Base-by-base conservation (phyloP, 2,888 invertebrate species). In the Lepidochrysops patricia region DNA sequence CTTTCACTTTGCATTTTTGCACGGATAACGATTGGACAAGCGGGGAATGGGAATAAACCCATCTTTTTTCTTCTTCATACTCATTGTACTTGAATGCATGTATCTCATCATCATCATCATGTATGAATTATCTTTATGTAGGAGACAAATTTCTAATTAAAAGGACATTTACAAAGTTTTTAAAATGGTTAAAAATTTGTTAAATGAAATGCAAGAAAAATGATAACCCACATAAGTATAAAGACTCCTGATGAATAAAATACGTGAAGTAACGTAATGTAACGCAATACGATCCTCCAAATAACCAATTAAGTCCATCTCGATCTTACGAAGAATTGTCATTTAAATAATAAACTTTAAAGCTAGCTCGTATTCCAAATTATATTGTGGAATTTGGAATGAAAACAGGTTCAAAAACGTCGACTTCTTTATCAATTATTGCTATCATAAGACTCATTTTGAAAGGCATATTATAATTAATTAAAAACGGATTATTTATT, bases 281-380 rank as follows among this genome's bases (percentile, higher is more conserved):
- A 43, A 43, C 19, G 43, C 1, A 43, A 15, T 6, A 19, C 43
- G 43, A 7, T 19, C 7, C 19, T 37, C 37, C 72, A 79, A 84
- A 84, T 82, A 83, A 84, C 79, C 74, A 79, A 77, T 76, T 76
- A 74, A 71, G 73, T 73, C 74, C 75, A 70, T 74, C 75, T 74
- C 76, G 72, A 71, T 77, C 75, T 79, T 85, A 84, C 86, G 73
- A 68, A 68, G 82, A 82, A 82, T 76, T 77, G 77, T 80, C 80
- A 80, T 80, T 82, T 82, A 67, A 77, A 78, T 82, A 81, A 80
- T 76, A 79, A 71, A 62, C 71, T 66, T 72, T 78, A 76, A 76
- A 71, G 74, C 70, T 75, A 71, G 72, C 72, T 75, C 78, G 76
- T 80, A 79, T 82, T 77, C 75, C 74, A 72, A 78, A 72, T 73